These are phyloP conservation scores for Neosilurus hyrtlii DNA, from an alignment of 2,797 vertebrate genomes.

Conservation along the genomic window DNA sequence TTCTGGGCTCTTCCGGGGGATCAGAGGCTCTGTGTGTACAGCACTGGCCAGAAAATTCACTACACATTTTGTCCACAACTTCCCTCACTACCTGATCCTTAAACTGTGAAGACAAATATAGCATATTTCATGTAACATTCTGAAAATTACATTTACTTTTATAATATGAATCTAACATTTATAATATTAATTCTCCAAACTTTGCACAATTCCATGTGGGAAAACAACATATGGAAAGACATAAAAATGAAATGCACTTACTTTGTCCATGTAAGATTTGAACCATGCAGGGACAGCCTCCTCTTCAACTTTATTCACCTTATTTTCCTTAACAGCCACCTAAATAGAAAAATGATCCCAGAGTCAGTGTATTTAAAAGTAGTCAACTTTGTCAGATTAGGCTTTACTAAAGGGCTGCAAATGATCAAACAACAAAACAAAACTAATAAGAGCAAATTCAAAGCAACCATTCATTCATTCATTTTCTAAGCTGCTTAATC, in stretches of 20 bases:
- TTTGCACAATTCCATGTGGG: background rate
- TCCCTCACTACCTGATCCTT: constrained; percentile 94
- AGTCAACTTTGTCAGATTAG: background rate
- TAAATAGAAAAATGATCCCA: constrained; percentile 50
- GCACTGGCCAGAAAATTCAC: constrained; percentile 87
- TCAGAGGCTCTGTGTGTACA: constrained; percentile 73
- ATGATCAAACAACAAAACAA: constrained; percentile 8
- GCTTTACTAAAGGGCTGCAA: background rate
- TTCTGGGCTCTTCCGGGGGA: constrained; percentile 62
- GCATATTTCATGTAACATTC: background rate
- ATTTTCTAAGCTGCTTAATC: too few species aligned
- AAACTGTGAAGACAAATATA: constrained; percentile 72
- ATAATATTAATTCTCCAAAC: background rate
- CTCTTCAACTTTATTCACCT: constrained; percentile 72
- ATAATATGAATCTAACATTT: background rate
- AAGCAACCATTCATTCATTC: too few species aligned
- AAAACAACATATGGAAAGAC: background rate
- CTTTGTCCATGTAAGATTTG: constrained; percentile 91
- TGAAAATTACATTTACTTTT: background rate
- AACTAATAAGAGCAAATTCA: background rate
- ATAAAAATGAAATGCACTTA: constrained; percentile 48
- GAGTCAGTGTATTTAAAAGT: background rate
- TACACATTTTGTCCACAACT: constrained; percentile 91
- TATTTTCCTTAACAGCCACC: constrained; percentile 71
- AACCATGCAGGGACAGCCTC: constrained; percentile 92